Percentiles rank a stretch among this genome's conserved stretches.
These are phyloP conservation scores for Calycopis cecrops DNA, from an alignment of 1,140 invertebrate genomes.

Conservation along the genomic window DNA sequence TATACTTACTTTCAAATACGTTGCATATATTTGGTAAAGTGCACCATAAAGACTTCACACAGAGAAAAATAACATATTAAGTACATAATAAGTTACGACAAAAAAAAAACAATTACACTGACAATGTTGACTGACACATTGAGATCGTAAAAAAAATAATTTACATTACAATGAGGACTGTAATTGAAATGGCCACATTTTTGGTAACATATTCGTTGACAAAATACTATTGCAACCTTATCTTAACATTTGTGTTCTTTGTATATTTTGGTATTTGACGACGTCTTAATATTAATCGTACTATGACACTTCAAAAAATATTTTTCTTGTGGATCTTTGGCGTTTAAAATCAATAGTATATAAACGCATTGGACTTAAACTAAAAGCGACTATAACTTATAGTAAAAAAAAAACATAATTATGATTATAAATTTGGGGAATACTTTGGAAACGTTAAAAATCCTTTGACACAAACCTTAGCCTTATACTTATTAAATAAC, in stretches of 20 bases:
- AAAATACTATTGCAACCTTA: slow-evolving; percentile 16
- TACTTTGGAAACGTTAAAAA: slow-evolving; percentile 73
- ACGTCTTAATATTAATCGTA: slow-evolving; percentile 19
- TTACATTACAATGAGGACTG: slow-evolving; percentile 12
- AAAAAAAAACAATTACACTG: slow-evolving; percentile 17
- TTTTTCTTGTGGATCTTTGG: slow-evolving; percentile 43
- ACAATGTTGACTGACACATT: slow-evolving; percentile 20
- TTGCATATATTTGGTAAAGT: slow-evolving; percentile 6
- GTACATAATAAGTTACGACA: slow-evolving; percentile 13
- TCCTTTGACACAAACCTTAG: slow-evolving; percentile 74
- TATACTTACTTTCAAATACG: not conserved
- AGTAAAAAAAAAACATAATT: slow-evolving; percentile 44
- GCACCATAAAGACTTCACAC: slow-evolving; percentile 13
- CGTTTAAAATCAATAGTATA: slow-evolving; percentile 42
- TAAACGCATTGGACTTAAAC: slow-evolving; percentile 54
- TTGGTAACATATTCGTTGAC: slow-evolving; percentile 32
- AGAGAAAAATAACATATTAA: slow-evolving; percentile 16
- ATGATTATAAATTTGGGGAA: slow-evolving; percentile 69
- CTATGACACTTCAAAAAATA: slow-evolving; percentile 28
- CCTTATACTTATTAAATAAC: slow-evolving; percentile 70
- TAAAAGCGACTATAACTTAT: slow-evolving; percentile 65
- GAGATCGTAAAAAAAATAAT: slow-evolving; percentile 16
- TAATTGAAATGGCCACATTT: slow-evolving; percentile 18
- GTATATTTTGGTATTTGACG: not conserved
- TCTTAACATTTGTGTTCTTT: not conserved